Base-by-base conservation (phyloP, 2,888 invertebrate species). In the Oscheius sp. region DNA sequence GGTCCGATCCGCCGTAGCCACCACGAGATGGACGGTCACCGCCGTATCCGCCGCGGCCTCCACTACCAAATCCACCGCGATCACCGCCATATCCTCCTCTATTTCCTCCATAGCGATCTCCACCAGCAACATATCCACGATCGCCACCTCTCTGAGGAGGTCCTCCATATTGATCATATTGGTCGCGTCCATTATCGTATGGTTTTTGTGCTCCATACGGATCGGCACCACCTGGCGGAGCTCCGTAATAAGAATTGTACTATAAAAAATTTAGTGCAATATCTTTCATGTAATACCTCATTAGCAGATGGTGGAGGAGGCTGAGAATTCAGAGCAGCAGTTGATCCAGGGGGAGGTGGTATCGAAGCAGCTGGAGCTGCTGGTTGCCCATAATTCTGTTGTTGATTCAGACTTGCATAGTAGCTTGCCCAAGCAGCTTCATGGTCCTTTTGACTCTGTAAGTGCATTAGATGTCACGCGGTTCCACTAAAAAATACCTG, bases 341-440 rank as follows among this genome's bases (percentile, higher is more conserved):
- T 27, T 27, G 61, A 18, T 41, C 61, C 66, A 18, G 52, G 52
- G 2, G 66, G 35, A 25, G 52, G 66, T 27, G 49, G 66, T 25
- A 69, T 73, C 9, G 59, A 46, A 35, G 53, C 56, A 29, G 72
- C 72, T 16, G 68, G 70, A 29, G 69, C 73, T 6, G 61, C 63
- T 9, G 49, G 66, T 27, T 49, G 52, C n/a, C 43, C 41, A 35
- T 41, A n/a, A 35, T 61, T 35, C 25, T 63, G 63, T 35, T 35
- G 35, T 21, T 72, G 71, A 12, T 68, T 76, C 7, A 75, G 68
- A 23, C 70, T 56, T 9, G 78, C 78, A 49, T 78, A 78, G 69
- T 78, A 78, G 35, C 72, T 63, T 3, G 78, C 78, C 78, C 78
- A 78, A 18, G 78, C 78, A 25, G 71, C 72, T 69, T 78, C 75